A percentile compares a stretch with the other conserved stretches of the same genome.
Conservation (phyloP, 2,888 invertebrate species). For the Limnephilus marmoratus region DNA sequence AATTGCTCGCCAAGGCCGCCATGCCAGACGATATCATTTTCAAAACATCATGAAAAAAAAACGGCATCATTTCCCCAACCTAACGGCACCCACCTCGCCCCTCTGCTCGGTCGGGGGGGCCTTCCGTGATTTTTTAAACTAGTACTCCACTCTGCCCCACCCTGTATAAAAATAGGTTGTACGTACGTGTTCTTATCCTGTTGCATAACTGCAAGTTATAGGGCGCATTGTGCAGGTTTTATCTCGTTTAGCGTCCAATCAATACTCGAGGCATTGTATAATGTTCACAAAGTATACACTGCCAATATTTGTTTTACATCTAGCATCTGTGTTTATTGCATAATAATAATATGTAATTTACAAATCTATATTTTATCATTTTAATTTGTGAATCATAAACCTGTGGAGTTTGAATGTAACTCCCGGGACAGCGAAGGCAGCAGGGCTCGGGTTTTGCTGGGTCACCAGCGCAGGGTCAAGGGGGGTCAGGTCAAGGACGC, state of each 20-base stretch:
- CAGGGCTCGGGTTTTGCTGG: background rate
- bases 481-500: slow-evolving; percentile 11
- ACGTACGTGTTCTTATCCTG: too few species aligned
- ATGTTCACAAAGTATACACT: background rate
- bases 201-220: too few species aligned
- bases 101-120: too few species aligned
- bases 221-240: background rate
- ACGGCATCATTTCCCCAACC: too few species aligned
- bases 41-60: too few species aligned
- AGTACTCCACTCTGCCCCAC: too few species aligned
- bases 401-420: background rate
- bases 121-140: too few species aligned
- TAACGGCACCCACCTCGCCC: too few species aligned
- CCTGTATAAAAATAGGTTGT: background rate
- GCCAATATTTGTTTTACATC: background rate
- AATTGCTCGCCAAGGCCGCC: too few species aligned
- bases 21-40: too few species aligned
- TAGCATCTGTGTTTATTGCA: background rate
- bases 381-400: background rate
- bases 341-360: background rate
- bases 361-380: background rate
- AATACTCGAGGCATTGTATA: background rate
- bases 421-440: background rate
- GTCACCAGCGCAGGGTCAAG: background rate
- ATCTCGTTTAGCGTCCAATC: background rate